Evolutionary conservation across 2,888 invertebrate genomes (phyloP), one percentile per base, ranked within the genome.

Genomic region (Lypha dubia): DNA sequence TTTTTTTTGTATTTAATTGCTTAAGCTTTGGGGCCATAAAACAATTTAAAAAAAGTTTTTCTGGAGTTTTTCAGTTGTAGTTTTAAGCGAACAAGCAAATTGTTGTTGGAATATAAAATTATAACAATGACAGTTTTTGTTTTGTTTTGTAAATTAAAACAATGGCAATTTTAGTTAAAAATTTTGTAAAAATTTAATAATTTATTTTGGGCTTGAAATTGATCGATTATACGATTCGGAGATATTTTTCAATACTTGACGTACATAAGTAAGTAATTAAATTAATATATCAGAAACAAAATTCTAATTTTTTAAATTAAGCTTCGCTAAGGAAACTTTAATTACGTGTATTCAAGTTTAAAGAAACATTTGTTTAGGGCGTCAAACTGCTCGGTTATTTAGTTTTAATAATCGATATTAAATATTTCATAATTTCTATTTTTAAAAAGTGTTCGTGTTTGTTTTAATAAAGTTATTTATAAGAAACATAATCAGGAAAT

Each of bases 361-460:
- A 51, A 22, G n/a, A 28, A 75, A 53, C 63, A 75, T 63, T 38
- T 75, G 74, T 75, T 75, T 65, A 53, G 44, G 75, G 75, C n/a
- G 63, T 75, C 63, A 65, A 65, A 28, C 70, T 56, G 70, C 44
- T 71, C 71, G 32, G n/a, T 44, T 71, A 38, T 32, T 28, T 5
- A n/a, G 41, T 56, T 70, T 56, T n/a, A 8, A 22, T 68, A 68
- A 68, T 24, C 11, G 13, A 24, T n/a, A 24, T 44, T 20, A 41
- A 56, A 46, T 17, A 56, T 7, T 68, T 35, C 17, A 17, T 35
- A 11, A 60, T 44, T 51, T 53, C 3, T 53, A 53, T 22, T 15
- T 38, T n/a, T 62, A 41, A 22, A 41, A 62, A 60, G 41, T 62
- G 41, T 41, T 41, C 41, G 32, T 58, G 3, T 11, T 13, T 51